Base-by-base conservation (phyloP, 2,797 vertebrate genomes). In the Falco biarmicus region DNA sequence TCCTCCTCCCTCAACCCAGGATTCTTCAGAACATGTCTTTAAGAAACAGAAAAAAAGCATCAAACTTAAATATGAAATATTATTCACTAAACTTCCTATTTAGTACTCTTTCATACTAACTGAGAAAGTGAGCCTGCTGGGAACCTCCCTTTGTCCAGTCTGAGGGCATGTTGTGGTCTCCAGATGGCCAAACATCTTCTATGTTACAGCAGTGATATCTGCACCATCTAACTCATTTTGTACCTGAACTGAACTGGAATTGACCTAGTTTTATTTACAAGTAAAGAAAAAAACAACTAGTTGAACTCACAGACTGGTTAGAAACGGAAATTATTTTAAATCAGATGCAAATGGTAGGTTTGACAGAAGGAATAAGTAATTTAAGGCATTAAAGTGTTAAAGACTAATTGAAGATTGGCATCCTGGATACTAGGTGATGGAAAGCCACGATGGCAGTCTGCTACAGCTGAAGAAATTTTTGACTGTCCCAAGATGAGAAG, bases 281-380 rank as follows among this genome's bases (percentile, higher is more conserved):
- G 14, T 28, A 75, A 86, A 68, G 1, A 25, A 39, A 79, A 85
- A 85, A 68, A 16, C 45, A 87, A 53, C 31, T 68, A 76, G 19
- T 5, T 7, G 47, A 88, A 76, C 28, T 65, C 57, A 81, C 25
- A 87, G 51, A 60, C 50, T 47, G n/a, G 34, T 76, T 84, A 82
- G 59, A 90, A 90, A 76, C 9, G 19, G 39, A 87, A 85, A 79
- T 95, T 86, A 39, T 79, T 91, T 91, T 63, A 82, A 82, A 90
- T 91, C 37, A 90, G 43, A 73, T 69, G 63, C 13, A 93, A 89
- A 79, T 41, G 4, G 48, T 26, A 73, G 29, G 28, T 66, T 86
- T 91, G 39, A 22, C 47, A 84, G 79, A 66, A 92, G 57, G 70
- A 90, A 24, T 28, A 87, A 80, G n/a, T 57, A 85, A 81, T 34